Percentiles rank a stretch among this genome's conserved stretches.
Conservation (phyloP, 2,113 vertebrate species). For the Riparia riparia region DNA sequence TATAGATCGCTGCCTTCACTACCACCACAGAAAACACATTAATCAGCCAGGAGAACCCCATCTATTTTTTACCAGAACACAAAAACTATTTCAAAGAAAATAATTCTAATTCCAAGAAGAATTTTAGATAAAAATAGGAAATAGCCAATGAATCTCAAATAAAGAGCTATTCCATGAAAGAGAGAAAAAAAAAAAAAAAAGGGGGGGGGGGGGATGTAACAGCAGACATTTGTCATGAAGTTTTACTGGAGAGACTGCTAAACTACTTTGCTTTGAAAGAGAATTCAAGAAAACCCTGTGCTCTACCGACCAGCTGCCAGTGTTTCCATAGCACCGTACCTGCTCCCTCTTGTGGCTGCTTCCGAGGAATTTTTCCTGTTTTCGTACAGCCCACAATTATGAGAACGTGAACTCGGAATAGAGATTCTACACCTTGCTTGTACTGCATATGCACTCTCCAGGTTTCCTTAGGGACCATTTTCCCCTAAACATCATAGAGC, state of each 20-base stretch:
- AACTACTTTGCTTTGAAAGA: neutral
- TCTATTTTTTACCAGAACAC: neutral
- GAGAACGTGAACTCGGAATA: neutral
- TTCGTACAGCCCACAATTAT: too few species aligned
- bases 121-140: neutral
- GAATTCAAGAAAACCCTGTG: neutral
- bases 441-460: neutral
- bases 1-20: neutral
- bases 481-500: neutral
- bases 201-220: accelerated
- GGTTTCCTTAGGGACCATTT: neutral
- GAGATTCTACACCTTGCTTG: neutral
- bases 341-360: neutral
- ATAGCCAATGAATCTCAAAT: neutral
- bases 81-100: neutral
- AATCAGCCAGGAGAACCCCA: neutral
- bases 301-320: neutral
- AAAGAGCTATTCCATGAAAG: neutral
- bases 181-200: neutral
- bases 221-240: neutral
- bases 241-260: neutral
- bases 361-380: neutral
- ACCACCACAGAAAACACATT: neutral
- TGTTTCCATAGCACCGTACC: neutral
- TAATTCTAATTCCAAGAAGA: neutral